Evolutionary conservation across 2,797 vertebrate species (phyloP).

Genomic region (Poliocrania exsul): DNA sequence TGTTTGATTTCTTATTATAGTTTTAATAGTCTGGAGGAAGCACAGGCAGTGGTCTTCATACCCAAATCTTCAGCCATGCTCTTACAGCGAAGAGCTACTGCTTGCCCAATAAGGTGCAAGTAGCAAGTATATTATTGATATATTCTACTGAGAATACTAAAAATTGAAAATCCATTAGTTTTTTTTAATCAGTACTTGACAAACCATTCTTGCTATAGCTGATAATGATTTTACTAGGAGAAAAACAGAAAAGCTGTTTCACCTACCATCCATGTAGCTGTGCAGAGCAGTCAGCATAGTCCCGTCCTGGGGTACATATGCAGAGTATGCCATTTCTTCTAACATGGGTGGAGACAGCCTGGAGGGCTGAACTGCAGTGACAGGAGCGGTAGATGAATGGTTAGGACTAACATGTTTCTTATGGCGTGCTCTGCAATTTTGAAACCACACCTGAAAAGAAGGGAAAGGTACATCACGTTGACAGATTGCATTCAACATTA

Average conservation of each 20-base stretch:
- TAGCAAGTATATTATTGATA: neutral
- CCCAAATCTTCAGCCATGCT: neutral
- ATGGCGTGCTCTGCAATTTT: constrained; percentile 95
- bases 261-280: constrained; percentile 93
- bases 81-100: neutral
- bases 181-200: neutral
- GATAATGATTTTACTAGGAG: neutral
- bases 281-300: constrained; percentile 91
- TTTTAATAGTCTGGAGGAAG: neutral
- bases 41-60: neutral
- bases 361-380: constrained; percentile 83
- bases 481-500: neutral
- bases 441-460: constrained; percentile 92
- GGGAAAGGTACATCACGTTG: neutral
- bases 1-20: neutral
- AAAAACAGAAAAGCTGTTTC: neutral
- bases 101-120: neutral
- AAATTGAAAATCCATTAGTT: neutral
- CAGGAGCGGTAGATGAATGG: constrained; percentile 81
- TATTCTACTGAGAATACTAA: neutral
- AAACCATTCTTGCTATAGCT: neutral
- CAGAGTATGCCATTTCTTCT: constrained; percentile 90
- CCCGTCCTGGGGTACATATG: constrained; percentile 88
- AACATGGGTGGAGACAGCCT: constrained; percentile 87
- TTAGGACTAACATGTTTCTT: constrained; percentile 96